Conservation (phyloP, 2,888 invertebrate genomes). For the Agrochola macilenta region DNA sequence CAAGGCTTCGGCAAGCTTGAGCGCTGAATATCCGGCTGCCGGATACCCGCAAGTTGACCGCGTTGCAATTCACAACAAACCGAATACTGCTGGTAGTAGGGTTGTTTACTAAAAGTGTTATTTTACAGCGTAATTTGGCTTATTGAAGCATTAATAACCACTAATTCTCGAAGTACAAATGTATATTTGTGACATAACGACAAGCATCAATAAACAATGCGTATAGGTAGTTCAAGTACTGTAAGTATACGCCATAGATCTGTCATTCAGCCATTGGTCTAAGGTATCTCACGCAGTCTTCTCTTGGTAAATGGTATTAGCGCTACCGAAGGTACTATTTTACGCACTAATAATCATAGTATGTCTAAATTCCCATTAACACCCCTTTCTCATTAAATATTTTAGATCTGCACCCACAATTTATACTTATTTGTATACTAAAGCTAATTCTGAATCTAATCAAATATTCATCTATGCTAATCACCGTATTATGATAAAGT, state of each 20-base stretch:
- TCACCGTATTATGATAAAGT: constrained; percentile 12
- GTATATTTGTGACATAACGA: background rate
- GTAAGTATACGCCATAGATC: background rate
- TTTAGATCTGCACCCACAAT: background rate
- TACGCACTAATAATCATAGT: background rate
- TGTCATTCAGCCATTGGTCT: background rate
- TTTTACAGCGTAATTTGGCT: background rate
- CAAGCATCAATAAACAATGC: background rate
- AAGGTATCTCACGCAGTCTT: no score
- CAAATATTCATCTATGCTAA: constrained; percentile 26
- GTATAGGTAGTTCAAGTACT: background rate
- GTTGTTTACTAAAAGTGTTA: background rate
- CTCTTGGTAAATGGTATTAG: background rate
- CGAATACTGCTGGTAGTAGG: background rate
- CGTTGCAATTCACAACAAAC: background rate
- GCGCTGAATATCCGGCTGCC: background rate
- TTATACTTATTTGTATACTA: background rate
- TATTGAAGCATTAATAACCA: background rate
- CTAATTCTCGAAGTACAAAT: background rate
- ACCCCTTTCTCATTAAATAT: no score
- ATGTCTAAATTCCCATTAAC: background rate
- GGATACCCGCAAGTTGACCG: background rate
- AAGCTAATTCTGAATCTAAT: constrained; percentile 18
- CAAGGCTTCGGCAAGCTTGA: background rate
- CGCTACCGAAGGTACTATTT: background rate